phyloP scores from a whole-genome alignment of 2,113 vertebrate genomes.

The Cettia cetti region DNA sequence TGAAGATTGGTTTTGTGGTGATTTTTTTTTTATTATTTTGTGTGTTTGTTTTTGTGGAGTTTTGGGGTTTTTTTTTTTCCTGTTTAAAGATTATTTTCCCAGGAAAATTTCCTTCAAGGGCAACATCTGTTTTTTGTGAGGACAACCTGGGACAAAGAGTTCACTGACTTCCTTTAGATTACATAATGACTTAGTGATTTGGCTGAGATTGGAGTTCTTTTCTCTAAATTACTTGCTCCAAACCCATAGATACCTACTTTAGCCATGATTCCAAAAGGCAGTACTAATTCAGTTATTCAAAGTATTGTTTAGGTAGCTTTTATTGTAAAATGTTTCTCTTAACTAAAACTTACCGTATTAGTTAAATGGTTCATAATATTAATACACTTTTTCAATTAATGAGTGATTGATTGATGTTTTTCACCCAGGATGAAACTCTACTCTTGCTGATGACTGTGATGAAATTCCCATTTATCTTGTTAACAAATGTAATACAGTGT shows the following conservation, averaged over 20 bases:
- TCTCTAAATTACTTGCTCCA: background rate
- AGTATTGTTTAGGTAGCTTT: background rate
- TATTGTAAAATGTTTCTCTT: background rate
- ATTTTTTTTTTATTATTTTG: background rate
- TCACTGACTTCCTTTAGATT: slow-evolving; percentile 19
- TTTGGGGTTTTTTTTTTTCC: background rate
- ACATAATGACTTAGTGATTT: slow-evolving; percentile 3
- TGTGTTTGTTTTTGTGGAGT: background rate
- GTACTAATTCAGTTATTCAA: background rate
- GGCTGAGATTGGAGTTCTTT: background rate
- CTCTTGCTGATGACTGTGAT: background rate
- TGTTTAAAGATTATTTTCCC: slow-evolving; percentile 21
- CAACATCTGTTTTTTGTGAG: slow-evolving; percentile 43
- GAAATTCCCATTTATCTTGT: background rate
- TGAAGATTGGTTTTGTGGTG: background rate
- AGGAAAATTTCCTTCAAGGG: slow-evolving; percentile 9
- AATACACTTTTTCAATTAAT: background rate
- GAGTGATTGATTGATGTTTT: background rate
- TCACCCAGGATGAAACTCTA: background rate
- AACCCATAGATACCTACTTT: background rate
- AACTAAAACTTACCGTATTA: background rate
- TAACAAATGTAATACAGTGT: background rate
- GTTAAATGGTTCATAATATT: background rate
- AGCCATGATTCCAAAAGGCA: background rate
- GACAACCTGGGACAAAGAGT: slow-evolving; percentile 10